A percentile compares a stretch with the other conserved stretches of the same genome.
These are phyloP conservation scores for Otocyon megalotis DNA, from an alignment of 2,113 vertebrate genomes.

Conservation along the genomic window DNA sequence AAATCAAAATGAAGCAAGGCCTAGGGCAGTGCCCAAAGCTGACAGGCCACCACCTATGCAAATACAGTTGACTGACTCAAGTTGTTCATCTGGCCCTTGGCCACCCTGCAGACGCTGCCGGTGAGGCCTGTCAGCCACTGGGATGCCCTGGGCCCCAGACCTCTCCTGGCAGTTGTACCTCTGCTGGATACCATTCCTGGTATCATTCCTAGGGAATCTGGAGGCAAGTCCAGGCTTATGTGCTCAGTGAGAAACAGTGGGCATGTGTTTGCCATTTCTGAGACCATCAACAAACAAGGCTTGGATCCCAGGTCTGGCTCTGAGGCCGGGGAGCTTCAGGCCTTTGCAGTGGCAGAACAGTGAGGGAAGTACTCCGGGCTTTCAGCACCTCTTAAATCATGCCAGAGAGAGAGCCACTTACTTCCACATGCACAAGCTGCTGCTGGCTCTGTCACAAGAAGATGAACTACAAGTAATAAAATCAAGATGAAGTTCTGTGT, in stretches of 20 bases:
- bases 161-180: background rate
- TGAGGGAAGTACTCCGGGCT: background rate
- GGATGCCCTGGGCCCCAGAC: background rate
- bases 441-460: background rate
- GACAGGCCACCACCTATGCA: background rate
- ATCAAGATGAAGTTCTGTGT: constrained; percentile 60
- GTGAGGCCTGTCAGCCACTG: background rate
- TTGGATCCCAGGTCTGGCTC: background rate
- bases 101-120: fast-evolving
- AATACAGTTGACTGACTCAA: background rate
- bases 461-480: constrained; percentile 65
- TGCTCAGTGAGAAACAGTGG: background rate
- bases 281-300: background rate
- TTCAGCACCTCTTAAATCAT: constrained; percentile 50
- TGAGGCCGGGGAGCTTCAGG: background rate
- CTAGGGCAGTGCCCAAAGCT: background rate
- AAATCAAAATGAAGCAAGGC: background rate
- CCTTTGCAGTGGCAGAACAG: background rate
- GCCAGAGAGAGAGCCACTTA: background rate
- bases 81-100: background rate
- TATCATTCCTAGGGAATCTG: background rate
- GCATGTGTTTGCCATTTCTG: background rate
- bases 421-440: background rate
- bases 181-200: background rate
- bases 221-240: background rate